Evolutionary conservation across 2,888 invertebrate species (phyloP), one percentile per base, ranked within the genome.

Genomic region (Hyles lineata): DNA sequence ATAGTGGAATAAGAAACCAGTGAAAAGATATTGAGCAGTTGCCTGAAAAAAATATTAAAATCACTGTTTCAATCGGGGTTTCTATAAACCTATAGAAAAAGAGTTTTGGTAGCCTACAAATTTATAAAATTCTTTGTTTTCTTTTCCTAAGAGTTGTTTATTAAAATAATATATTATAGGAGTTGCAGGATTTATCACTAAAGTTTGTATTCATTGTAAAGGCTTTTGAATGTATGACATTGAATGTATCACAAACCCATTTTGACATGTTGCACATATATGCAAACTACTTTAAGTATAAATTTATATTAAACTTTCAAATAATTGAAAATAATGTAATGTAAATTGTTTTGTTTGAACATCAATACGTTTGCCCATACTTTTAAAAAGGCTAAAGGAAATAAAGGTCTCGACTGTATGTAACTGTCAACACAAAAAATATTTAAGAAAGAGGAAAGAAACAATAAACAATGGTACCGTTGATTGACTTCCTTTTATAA

Each of bases 401-500:
- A 23, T 19, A 21, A 23, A 9, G 50, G 23, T 15, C 23, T 43
- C 23, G 15, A 1, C 4, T 8, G 67, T 43, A 63, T 63, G 9
- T n/a, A 43, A 67, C 63, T 23, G 43, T 50, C 15, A 60, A 62
- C 32, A 70, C 63, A 63, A 50, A 67, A 50, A 50, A 23, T n/a
- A 9, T 23, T 67, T 67, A 50, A 50, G 23, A 67, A 74, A 77
- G 55, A 67, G 71, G 5, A 74, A 63, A 74, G 58, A 75, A 79
- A 78, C 75, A 79, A 75, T 75, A 73, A 73, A 72, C 69, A 75
- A 43, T n/a, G 52, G 50, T 50, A 15, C 71, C 32, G 67, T 50
- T 60, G n/a, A 62, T 69, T 71, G 72, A 74, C 73, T 79, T 74
- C 29, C 73, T 74, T 79, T 77, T 75, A 73, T 72, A 60, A 61